Conservation (phyloP, 2,888 invertebrate genomes). For the Orthosia gothica region DNA sequence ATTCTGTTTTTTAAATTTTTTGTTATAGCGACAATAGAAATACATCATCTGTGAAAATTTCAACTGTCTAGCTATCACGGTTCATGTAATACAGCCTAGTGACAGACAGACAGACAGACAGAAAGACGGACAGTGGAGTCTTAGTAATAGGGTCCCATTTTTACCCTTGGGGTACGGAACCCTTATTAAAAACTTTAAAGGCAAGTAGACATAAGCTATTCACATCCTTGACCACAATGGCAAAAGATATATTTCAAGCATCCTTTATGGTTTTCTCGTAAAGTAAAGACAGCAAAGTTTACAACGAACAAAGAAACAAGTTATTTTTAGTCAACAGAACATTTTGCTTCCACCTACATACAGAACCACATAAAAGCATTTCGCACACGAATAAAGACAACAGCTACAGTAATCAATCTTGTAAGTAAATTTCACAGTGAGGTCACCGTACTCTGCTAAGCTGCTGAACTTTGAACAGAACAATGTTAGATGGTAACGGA, state of each 20-base stretch:
- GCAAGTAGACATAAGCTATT: neutral
- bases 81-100: too few relatives aligned
- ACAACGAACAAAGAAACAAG: constrained; percentile 1
- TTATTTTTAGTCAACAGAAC: constrained; percentile 24
- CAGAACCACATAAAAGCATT: neutral
- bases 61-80: too few relatives aligned
- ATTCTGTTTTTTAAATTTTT: too few relatives aligned
- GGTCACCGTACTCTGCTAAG: constrained; percentile 71
- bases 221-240: neutral
- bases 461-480: constrained; percentile 65
- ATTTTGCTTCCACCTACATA: constrained; percentile 11
- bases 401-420: constrained; percentile 72
- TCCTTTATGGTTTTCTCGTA: neutral
- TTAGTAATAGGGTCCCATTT: too few relatives aligned
- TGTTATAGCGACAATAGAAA: too few relatives aligned
- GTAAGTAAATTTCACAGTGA: constrained; percentile 68
- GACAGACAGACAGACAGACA: too few relatives aligned
- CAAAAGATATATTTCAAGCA: neutral
- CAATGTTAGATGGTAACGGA: constrained; percentile 32
- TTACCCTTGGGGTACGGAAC: too few relatives aligned
- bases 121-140: too few relatives aligned
- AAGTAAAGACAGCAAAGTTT: neutral
- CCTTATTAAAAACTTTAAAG: too few relatives aligned
- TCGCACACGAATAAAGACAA: constrained; percentile 27
- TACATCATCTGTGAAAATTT: too few relatives aligned